Evolutionary conservation across 2,113 vertebrate genomes (phyloP), one percentile per base, ranked within the genome.

Genomic region (Campylomormyrus numenius): DNA sequence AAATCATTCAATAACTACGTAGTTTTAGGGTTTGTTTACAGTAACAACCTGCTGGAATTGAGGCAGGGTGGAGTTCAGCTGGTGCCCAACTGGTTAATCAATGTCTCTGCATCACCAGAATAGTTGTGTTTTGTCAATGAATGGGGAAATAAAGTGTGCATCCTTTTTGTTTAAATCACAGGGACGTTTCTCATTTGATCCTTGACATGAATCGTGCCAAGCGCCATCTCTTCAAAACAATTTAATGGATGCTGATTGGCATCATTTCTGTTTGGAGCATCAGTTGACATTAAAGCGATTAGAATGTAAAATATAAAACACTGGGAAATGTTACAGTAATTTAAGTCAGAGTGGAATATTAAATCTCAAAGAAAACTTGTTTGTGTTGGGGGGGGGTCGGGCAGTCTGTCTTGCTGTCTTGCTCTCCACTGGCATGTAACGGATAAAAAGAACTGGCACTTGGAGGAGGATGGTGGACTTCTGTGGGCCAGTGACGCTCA

Each of bases 1-100:
- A 66, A 66, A 70, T 11, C n/a, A 77, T 31, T 2, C 4, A 31
- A 39, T 15, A 31, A 39, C 31, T 17, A 95, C 94, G 96, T 97
- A 96, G 96, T 94, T 93, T 94, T 96, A 97, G 96, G 94, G 95
- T 95, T 96, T 39, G 92, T 94, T 94, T 94, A 95, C 95, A 94
- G 94, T 92, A 94, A 94, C 94, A 95, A 95, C 96, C 95, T 94
- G 94, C 49, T 70, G 85, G 86, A 88, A 35, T 5, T 45, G 17
- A 45, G 53, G 86, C 62, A 39, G 3, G 6, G 3, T n/a, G 45
- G 9, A 31, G 21, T n/a, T 90, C n/a, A 53, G 89, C 39, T n/a
- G 89, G 88, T 21, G 48, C n/a, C 83, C 66, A 52, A n/a, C 94
- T 94, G 95, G 93, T 94, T 92, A 94, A 94, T 95, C 93, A 94